These are phyloP conservation scores for Luffia ferchaultella DNA, from an alignment of 2,888 invertebrate species.

Conservation along the genomic window DNA sequence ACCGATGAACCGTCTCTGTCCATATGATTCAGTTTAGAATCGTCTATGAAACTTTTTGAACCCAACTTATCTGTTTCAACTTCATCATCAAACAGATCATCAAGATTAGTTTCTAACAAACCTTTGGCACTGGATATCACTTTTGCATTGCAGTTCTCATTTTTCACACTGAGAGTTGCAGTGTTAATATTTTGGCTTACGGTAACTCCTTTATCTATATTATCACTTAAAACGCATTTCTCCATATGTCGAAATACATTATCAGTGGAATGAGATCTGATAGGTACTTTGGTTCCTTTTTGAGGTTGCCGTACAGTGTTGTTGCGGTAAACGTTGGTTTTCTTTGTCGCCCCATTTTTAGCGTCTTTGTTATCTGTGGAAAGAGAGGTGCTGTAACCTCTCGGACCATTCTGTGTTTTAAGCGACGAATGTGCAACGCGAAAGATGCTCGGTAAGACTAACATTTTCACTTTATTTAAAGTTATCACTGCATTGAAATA, in stretches of 20 bases:
- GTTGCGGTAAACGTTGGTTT: slow-evolving; percentile 15
- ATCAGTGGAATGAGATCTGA: slow-evolving; percentile 41
- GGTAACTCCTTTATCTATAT: neutral
- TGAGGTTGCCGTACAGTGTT: slow-evolving; percentile 8
- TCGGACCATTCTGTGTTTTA: slow-evolving; percentile 29
- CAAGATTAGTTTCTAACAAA: slow-evolving; percentile 62
- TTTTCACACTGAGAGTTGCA: neutral
- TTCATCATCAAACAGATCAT: slow-evolving; percentile 51
- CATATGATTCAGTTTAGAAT: neutral
- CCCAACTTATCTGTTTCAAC: slow-evolving; percentile 8
- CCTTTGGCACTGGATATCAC: slow-evolving; percentile 65
- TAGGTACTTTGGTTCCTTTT: slow-evolving; percentile 39
- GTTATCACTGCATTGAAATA: slow-evolving; percentile 49
- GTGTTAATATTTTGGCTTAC: neutral
- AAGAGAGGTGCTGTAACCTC: slow-evolving; percentile 26
- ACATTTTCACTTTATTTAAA: slow-evolving; percentile 59
- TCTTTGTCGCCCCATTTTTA: slow-evolving; percentile 21
- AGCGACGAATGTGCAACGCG: slow-evolving; percentile 44
- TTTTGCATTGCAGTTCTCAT: slow-evolving; percentile 41
- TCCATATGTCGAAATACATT: slow-evolving; percentile 25
- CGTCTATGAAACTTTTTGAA: neutral
- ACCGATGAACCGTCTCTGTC: neutral
- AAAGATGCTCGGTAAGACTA: slow-evolving; percentile 57
- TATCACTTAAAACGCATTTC: neutral
- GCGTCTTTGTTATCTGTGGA: slow-evolving; percentile 13